Evolutionary conservation across 2,888 invertebrate species (phyloP).

Genomic region (Mythimna ferrago): DNA sequence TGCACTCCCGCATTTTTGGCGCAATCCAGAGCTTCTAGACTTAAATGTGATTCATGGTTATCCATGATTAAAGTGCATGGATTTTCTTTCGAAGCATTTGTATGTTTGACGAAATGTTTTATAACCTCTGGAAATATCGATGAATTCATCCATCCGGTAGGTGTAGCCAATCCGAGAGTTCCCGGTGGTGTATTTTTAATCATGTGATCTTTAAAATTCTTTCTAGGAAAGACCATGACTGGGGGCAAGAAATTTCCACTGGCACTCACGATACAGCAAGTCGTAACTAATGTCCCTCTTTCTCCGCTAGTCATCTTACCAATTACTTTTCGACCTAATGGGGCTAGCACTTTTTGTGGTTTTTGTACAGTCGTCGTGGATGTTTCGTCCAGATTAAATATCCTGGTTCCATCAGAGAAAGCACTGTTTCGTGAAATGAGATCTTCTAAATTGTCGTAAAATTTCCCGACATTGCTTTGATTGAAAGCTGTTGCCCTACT

Average conservation of each 20-base stretch:
- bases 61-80: constrained; percentile 53
- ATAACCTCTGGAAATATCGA: constrained; percentile 46
- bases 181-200: constrained; percentile 31
- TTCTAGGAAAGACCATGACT: constrained; percentile 72
- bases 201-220: constrained; percentile 63
- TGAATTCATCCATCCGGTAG: constrained; percentile 20
- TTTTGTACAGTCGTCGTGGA: constrained; percentile 31
- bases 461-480: too few relatives aligned
- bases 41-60: constrained; percentile 55
- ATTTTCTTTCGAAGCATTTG: constrained; percentile 40
- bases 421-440: too few relatives aligned
- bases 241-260: constrained; percentile 68
- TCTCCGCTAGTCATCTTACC: constrained; percentile 71
- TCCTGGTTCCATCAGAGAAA: too few relatives aligned
- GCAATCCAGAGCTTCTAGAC: constrained; percentile 16
- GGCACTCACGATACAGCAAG: constrained; percentile 69
- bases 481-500: too few relatives aligned
- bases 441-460: too few relatives aligned
- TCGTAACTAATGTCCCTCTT: constrained; percentile 70
- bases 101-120: constrained; percentile 57
- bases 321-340: constrained; percentile 33
- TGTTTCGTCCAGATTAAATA: neutral
- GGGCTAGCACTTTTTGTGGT: constrained; percentile 15
- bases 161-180: constrained; percentile 14
- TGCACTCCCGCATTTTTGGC: constrained; percentile 26